A percentile compares a stretch with the other conserved stretches of the same genome.
Evolutionary conservation across 1,140 invertebrate genomes (phyloP).

Genomic region (Hylyphantes graminicola): DNA sequence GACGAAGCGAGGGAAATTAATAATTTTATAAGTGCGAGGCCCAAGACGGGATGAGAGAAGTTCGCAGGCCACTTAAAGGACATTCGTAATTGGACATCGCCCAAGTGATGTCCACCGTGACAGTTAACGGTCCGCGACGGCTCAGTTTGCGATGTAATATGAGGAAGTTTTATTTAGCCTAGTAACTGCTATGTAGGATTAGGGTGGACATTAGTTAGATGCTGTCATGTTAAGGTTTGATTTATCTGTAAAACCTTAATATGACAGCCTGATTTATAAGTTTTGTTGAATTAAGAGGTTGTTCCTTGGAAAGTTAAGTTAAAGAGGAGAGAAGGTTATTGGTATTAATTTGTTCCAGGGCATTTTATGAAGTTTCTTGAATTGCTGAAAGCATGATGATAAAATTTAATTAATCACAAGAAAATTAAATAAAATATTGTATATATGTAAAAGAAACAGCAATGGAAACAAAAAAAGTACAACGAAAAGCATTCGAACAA

Average conservation of each 20-base stretch:
- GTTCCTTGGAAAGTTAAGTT: background rate
- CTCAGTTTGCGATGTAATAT: background rate
- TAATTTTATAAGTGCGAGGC: background rate
- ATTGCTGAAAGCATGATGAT: no score
- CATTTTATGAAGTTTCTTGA: no score
- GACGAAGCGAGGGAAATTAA: constrained; percentile 11
- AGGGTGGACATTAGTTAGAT: no score
- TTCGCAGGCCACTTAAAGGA: constrained; percentile 7
- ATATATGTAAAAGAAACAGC: no score
- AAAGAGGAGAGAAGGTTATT: background rate
- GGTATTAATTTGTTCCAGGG: background rate
- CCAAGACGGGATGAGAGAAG: background rate
- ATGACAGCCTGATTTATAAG: background rate
- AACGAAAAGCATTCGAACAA: no score
- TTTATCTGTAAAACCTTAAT: no score
- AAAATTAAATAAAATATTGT: no score
- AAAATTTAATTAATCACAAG: no score
- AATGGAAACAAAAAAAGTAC: no score
- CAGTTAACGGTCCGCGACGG: constrained; percentile 19
- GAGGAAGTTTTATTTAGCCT: no score
- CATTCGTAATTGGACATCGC: constrained; percentile 18
- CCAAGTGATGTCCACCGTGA: constrained; percentile 5
- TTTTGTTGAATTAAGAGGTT: background rate
- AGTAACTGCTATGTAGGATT: no score
- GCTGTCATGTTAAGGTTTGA: no score